Conservation (phyloP, 2,113 vertebrate species). For the Ceyx cyanopectus region DNA sequence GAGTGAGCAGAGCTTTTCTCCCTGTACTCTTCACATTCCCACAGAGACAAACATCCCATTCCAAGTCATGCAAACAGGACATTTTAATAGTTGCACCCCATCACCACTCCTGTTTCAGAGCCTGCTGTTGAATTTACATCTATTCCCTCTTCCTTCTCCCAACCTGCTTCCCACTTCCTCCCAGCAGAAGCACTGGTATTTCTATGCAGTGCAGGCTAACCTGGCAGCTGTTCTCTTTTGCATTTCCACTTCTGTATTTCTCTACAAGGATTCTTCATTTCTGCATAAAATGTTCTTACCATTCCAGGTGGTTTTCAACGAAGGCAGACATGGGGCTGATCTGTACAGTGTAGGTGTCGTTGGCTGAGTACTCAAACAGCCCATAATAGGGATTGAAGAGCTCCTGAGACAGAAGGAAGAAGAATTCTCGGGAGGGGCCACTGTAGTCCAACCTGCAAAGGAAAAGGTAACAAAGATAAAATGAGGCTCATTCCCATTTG, state of each 20-base stretch:
- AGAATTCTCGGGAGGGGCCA: constrained; percentile 96
- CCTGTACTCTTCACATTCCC: not conserved
- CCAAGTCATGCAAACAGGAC: not conserved
- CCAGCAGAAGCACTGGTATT: not conserved
- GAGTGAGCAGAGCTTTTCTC: not conserved
- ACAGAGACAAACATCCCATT: not conserved
- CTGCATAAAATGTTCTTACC: constrained; percentile 76
- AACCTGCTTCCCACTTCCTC: not conserved
- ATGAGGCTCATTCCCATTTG: not conserved
- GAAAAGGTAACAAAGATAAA: constrained; percentile 26
- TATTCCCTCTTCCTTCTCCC: not conserved
- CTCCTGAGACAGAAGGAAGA: constrained; percentile 98
- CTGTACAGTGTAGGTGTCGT: constrained; percentile 97
- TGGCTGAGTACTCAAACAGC: constrained; percentile 98
- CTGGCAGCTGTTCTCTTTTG: not conserved
- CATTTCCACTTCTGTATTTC: not conserved
- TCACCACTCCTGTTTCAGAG: not conserved
- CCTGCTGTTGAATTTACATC: not conserved
- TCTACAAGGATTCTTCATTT: not conserved
- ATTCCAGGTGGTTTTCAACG: constrained; percentile 98
- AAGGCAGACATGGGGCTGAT: constrained; percentile 99
- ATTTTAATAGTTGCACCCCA: not conserved
- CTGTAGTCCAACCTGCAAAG: constrained; percentile 93
- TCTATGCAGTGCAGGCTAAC: not conserved
- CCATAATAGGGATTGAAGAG: constrained; percentile 98